Conservation (phyloP, 2,113 vertebrate species). For the Tragelaphus strepsiceros region DNA sequence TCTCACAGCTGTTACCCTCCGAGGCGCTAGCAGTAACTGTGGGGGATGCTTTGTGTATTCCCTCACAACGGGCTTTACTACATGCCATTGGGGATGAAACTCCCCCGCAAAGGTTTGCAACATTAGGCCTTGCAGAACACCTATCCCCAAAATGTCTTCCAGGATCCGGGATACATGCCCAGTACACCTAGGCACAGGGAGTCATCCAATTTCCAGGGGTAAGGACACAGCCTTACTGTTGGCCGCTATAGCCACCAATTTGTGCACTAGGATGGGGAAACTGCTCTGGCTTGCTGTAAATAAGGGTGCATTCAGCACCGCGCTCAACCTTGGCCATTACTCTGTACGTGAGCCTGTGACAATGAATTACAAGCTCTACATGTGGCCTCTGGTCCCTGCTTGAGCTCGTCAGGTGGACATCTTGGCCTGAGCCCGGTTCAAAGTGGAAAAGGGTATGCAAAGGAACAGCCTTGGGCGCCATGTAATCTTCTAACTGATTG, state of each 20-base stretch:
- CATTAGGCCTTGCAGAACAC: background rate
- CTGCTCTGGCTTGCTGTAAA: background rate
- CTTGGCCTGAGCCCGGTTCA: background rate
- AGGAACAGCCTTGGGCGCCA: background rate
- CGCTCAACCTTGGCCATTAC: background rate
- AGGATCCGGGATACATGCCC: accelerated
- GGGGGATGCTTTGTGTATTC: background rate
- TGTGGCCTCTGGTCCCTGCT: background rate
- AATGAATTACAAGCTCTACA: background rate
- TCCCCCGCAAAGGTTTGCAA: background rate
- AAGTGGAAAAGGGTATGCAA: background rate
- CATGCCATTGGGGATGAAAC: background rate
- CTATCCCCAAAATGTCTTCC: background rate
- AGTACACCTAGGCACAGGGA: background rate
- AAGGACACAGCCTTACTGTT: background rate
- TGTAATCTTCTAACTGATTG: background rate
- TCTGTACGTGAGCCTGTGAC: background rate
- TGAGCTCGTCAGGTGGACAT: background rate
- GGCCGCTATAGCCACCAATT: background rate
- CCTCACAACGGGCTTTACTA: background rate
- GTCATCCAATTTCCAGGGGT: background rate
- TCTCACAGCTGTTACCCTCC: background rate
- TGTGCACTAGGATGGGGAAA: background rate
- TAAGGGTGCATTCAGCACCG: background rate
- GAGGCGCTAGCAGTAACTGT: background rate